Evolutionary conservation across 2,797 vertebrate genomes (phyloP).

Genomic region (Mycteria americana): DNA sequence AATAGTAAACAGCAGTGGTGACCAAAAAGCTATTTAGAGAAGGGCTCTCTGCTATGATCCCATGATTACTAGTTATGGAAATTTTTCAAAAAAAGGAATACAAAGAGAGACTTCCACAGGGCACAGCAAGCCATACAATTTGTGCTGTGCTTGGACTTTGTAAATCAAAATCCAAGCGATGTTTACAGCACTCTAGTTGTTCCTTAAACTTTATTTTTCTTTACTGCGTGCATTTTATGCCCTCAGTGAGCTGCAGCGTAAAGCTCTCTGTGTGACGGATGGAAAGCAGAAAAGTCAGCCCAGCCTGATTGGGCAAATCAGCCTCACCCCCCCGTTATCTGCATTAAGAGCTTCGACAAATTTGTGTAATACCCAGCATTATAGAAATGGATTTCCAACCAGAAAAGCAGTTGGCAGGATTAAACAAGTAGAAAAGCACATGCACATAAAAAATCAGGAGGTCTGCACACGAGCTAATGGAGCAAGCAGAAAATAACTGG

Average conservation of each 20-base stretch:
- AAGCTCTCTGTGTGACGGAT: background rate
- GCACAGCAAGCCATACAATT: background rate
- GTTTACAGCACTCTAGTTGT: slow-evolving; percentile 6
- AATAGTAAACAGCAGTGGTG: background rate
- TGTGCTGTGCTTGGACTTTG: background rate
- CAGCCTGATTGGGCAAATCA: background rate
- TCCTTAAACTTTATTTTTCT: slow-evolving; percentile 40
- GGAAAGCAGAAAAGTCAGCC: background rate
- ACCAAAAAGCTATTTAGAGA: slow-evolving; percentile 4
- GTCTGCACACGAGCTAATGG: slow-evolving; percentile 34
- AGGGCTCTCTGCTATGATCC: background rate
- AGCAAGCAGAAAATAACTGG: slow-evolving; percentile 41
- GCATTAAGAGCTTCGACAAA: slow-evolving; percentile 53
- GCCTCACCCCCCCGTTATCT: background rate
- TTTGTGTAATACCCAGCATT: slow-evolving; percentile 46
- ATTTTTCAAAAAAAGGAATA: background rate
- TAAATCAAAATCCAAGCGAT: slow-evolving; percentile 2
- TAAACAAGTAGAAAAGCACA: slow-evolving; percentile 51
- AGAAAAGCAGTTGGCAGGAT: slow-evolving; percentile 59
- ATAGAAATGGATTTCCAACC: slow-evolving; percentile 54
- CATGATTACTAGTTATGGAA: background rate
- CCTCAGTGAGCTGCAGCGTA: background rate
- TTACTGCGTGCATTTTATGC: background rate
- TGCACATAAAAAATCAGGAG: slow-evolving; percentile 32
- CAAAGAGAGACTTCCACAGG: background rate